These are phyloP conservation scores for Eupsittula cactorum DNA, from an alignment of 2,113 vertebrate species.

Conservation along the genomic window DNA sequence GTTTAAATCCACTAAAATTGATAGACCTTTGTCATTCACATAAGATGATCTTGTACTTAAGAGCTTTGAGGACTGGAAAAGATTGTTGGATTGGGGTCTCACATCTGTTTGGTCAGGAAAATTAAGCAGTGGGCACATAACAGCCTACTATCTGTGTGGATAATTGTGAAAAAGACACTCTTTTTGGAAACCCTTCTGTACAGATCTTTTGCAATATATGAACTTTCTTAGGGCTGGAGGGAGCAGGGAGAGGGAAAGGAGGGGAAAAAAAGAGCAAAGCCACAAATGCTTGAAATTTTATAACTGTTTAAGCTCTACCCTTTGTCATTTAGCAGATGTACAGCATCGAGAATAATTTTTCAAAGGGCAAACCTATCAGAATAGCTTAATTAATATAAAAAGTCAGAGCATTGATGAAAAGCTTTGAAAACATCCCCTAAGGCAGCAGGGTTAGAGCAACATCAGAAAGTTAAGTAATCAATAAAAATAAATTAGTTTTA, in stretches of 20 bases:
- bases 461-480: conserved; percentile 26
- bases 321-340: background rate
- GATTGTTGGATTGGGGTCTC: background rate
- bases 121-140: background rate
- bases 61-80: background rate
- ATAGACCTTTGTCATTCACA: background rate
- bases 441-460: background rate
- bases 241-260: background rate
- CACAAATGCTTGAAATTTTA: background rate
- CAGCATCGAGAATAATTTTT: background rate
- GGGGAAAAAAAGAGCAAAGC: background rate
- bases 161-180: background rate
- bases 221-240: background rate
- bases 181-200: background rate
- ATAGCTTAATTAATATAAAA: conserved; percentile 42
- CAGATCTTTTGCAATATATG: background rate
- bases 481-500: conserved; percentile 49
- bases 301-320: background rate
- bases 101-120: background rate
- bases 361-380: conserved; percentile 24
- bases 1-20: background rate
- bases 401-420: background rate
- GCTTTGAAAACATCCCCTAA: conserved; percentile 23
- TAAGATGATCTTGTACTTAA: background rate
- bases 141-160: background rate